Evolutionary conservation across 2,113 vertebrate species (phyloP).

Genomic region (Chloroceryle aenea): DNA sequence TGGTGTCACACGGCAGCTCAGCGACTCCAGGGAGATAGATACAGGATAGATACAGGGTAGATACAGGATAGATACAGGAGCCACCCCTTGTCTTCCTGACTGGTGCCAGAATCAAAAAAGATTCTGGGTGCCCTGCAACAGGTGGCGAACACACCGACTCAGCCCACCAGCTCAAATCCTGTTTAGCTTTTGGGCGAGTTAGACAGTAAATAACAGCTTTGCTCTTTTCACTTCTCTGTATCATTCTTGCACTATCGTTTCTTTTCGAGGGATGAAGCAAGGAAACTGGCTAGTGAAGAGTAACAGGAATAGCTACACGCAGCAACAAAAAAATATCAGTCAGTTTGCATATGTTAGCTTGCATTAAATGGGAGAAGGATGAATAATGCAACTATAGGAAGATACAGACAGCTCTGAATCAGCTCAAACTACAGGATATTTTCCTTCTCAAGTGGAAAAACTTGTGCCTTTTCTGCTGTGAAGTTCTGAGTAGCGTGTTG

Average conservation of each 20-base stretch:
- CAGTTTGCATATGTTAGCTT: background rate
- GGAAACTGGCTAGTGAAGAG: background rate
- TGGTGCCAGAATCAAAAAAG: background rate
- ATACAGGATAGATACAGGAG: background rate
- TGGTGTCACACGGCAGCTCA: background rate
- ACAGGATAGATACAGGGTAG: no score
- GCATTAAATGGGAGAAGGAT: background rate
- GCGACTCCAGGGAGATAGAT: background rate
- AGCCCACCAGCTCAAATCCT: background rate
- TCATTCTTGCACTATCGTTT: background rate
- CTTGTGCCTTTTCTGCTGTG: background rate
- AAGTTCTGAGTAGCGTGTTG: background rate
- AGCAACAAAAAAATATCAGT: background rate
- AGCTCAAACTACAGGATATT: background rate
- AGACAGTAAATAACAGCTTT: background rate
- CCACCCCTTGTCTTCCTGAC: background rate
- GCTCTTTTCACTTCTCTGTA: background rate
- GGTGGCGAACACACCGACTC: background rate
- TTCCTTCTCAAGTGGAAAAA: background rate
- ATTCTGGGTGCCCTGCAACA: background rate
- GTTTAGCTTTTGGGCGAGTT: background rate
- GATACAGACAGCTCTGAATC: background rate
- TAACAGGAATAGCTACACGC: background rate
- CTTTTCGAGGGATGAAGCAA: background rate
- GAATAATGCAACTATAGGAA: background rate